A percentile compares a stretch with the other conserved stretches of the same genome.
Evolutionary conservation across 2,888 invertebrate species (phyloP).

Genomic region (Charanyca ferruginea): DNA sequence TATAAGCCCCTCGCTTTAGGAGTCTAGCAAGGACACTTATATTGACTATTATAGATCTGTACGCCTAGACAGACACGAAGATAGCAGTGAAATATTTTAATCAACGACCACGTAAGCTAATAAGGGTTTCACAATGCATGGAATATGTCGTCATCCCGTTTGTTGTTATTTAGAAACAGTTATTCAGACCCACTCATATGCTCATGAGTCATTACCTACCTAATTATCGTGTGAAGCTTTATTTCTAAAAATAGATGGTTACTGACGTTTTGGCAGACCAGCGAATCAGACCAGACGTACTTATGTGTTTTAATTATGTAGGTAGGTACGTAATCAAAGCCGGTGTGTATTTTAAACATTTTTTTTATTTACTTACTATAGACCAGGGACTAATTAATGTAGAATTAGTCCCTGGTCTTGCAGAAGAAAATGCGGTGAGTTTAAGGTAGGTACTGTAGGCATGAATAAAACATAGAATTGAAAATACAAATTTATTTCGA

Average conservation of each 20-base stretch:
- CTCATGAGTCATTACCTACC: too few relatives aligned
- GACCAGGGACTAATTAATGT: too few relatives aligned
- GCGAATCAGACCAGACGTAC: constrained; percentile 19
- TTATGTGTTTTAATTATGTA: constrained; percentile 8
- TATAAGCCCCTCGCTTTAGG: too few relatives aligned
- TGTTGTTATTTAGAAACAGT: constrained; percentile 10
- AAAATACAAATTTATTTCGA: constrained; percentile 62
- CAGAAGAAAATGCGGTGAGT: too few relatives aligned
- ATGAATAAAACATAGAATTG: constrained; percentile 19
- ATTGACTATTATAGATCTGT: too few relatives aligned
- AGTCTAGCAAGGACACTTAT: too few relatives aligned
- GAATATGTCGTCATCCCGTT: constrained; percentile 33
- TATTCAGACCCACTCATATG: constrained; percentile 4
- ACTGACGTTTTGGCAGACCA: constrained; percentile 42
- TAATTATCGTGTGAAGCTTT: constrained; percentile 26
- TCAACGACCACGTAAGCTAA: constrained; percentile 10
- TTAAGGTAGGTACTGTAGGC: too few relatives aligned
- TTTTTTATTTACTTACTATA: too few relatives aligned
- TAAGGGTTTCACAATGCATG: constrained; percentile 29
- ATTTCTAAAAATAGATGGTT: constrained; percentile 39
- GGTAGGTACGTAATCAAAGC: background rate
- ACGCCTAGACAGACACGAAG: background rate
- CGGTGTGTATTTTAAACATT: too few relatives aligned
- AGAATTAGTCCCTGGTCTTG: too few relatives aligned
- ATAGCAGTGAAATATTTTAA: background rate